Percentiles rank a stretch among this genome's conserved stretches.
These are phyloP conservation scores for Chelidonichthys spinosus DNA, from an alignment of 2,797 vertebrate species.

Conservation along the genomic window DNA sequence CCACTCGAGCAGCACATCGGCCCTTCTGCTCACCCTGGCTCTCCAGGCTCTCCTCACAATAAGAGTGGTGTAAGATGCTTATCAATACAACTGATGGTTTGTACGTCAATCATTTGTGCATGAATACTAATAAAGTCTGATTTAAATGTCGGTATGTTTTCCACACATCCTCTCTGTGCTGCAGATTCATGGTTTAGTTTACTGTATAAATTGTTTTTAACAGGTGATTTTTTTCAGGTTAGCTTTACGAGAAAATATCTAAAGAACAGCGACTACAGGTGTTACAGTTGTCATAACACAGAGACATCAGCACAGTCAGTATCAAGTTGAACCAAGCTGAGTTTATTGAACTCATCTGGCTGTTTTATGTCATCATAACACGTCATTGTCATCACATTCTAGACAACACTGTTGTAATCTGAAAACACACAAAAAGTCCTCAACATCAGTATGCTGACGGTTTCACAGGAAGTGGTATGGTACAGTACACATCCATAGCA, in stretches of 20 bases:
- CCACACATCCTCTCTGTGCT: background rate
- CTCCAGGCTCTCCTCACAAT: conserved; percentile 24
- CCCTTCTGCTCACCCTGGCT: conserved; percentile 54
- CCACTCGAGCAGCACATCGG: conserved; percentile 31
- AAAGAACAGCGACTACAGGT: background rate
- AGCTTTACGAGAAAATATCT: background rate
- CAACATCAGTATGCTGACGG: background rate
- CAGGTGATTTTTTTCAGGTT: background rate
- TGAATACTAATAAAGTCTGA: background rate
- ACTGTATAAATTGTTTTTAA: background rate
- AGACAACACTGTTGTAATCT: background rate
- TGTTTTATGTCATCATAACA: conserved; percentile 10
- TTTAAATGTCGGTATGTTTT: background rate
- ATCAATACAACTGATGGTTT: background rate
- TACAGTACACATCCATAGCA: background rate
- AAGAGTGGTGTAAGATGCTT: background rate
- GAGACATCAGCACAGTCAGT: background rate
- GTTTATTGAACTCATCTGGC: conserved; percentile 23
- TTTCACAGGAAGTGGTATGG: background rate
- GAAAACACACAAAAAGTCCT: background rate
- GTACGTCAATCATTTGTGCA: background rate
- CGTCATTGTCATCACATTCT: background rate
- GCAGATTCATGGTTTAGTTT: background rate
- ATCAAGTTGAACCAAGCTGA: background rate
- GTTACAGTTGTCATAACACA: background rate